A percentile compares a stretch with the other conserved stretches of the same genome.
Conservation (phyloP, 1,140 invertebrate species). For the Yoshiicerus persimilis region DNA sequence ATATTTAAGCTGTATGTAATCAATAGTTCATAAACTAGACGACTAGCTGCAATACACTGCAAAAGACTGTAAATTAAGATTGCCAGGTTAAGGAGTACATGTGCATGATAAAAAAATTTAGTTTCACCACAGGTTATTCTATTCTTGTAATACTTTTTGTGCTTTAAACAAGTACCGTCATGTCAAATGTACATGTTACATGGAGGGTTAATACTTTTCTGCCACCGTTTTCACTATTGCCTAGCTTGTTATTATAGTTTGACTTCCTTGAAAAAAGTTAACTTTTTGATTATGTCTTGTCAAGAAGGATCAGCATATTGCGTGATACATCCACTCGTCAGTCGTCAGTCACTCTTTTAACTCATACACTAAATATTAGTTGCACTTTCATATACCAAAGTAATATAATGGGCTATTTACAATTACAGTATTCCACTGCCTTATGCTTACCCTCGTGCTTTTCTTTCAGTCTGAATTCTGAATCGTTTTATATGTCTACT, state of each 20-base stretch:
- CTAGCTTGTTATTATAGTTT: slow-evolving; percentile 15
- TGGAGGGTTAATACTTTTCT: background rate
- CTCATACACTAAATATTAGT: background rate
- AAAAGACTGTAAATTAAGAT: background rate
- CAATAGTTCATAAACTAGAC: background rate
- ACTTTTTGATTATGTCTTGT: slow-evolving; percentile 44
- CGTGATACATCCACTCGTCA: slow-evolving; percentile 37
- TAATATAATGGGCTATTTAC: background rate
- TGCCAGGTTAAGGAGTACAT: background rate
- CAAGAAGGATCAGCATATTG: slow-evolving; percentile 41
- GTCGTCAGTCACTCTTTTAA: slow-evolving; percentile 19
- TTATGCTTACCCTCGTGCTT: background rate
- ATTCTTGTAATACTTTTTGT: slow-evolving; percentile 7
- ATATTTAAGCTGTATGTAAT: background rate
- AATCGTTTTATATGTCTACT: background rate
- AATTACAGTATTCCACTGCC: background rate
- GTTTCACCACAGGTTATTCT: background rate
- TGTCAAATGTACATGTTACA: background rate
- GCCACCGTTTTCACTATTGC: background rate
- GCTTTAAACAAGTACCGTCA: background rate
- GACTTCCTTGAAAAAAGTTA: slow-evolving; percentile 27
- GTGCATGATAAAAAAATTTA: background rate
- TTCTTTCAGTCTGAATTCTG: too few relatives aligned
- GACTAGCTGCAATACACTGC: too few relatives aligned
- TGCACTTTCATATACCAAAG: background rate